phyloP scores from a whole-genome alignment of 1,140 invertebrate genomes.

The Contarinia nasturtii region DNA sequence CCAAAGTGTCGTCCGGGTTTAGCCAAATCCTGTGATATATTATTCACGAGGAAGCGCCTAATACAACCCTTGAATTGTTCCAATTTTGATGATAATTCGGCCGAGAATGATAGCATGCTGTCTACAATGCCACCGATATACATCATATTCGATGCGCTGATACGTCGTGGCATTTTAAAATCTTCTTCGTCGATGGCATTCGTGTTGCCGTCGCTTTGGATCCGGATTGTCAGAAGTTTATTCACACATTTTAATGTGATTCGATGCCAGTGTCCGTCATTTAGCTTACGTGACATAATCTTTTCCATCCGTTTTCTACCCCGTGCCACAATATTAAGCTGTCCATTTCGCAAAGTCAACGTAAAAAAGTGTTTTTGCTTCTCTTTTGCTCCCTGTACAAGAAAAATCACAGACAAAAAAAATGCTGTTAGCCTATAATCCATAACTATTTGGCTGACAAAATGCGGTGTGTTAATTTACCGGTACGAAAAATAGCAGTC shows the following conservation, averaged over 20 bases:
- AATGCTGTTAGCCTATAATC: background rate
- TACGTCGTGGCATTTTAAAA: conserved; percentile 39
- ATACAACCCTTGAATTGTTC: conserved; percentile 72
- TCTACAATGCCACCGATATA: conserved; percentile 61
- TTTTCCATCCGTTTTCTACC: conserved; percentile 42
- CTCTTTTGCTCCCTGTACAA: conserved; percentile 34
- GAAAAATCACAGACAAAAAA: background rate
- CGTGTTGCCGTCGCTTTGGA: conserved; percentile 41
- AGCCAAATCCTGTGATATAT: conserved; percentile 52
- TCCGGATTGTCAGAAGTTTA: conserved; percentile 40
- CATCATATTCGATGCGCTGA: conserved; percentile 46
- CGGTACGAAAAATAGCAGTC: conserved; percentile 55
- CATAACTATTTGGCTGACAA: background rate
- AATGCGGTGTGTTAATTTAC: conserved; percentile 27
- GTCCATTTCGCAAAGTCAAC: conserved; percentile 48
- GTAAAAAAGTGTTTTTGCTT: conserved; percentile 52
- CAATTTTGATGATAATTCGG: conserved; percentile 32
- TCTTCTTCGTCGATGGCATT: conserved; percentile 14
- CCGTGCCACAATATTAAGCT: conserved; percentile 44
- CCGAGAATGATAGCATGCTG: conserved; percentile 24
- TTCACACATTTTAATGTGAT: conserved; percentile 40
- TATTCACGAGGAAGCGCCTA: conserved; percentile 51
- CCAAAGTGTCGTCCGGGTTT: conserved; percentile 42
- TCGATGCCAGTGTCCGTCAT: conserved; percentile 72
- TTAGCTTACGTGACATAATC: conserved; percentile 36